Percentiles rank a stretch among this genome's conserved stretches.
Conservation (phyloP, 2,797 vertebrate genomes). For the Argentina silus region DNA sequence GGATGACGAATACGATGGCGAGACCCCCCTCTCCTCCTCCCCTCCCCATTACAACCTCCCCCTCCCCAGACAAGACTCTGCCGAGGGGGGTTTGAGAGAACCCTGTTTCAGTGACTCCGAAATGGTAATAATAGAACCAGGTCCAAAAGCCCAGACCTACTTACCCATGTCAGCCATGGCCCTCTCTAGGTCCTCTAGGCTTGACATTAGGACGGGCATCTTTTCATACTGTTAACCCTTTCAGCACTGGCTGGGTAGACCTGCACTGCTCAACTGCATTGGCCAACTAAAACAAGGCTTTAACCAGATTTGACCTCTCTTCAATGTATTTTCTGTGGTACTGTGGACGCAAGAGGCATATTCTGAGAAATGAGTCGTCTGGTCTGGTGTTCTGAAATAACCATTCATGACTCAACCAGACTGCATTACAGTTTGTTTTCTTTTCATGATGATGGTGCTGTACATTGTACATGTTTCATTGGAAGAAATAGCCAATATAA, state of each 20-base stretch:
- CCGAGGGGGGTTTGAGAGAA: constrained; percentile 81
- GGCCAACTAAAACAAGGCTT: constrained; percentile 67
- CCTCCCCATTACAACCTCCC: constrained; percentile 82
- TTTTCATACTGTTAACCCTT: constrained; percentile 80
- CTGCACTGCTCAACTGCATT: constrained; percentile 60
- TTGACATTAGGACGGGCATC: constrained; percentile 42
- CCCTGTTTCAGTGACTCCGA: constrained; percentile 99
- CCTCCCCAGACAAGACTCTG: constrained; percentile 79
- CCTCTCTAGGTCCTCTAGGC: constrained; percentile 59
- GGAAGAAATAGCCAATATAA: too few relatives aligned
- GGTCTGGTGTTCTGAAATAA: neutral
- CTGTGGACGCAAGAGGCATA: constrained; percentile 36
- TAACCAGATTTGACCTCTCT: constrained; percentile 26
- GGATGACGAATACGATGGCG: constrained; percentile 89
- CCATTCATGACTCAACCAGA: neutral
- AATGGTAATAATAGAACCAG: constrained; percentile 88
- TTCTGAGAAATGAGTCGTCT: constrained; percentile 1
- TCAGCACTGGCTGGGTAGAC: constrained; percentile 58
- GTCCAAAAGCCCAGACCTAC: neutral
- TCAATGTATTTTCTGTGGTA: constrained; percentile 14
- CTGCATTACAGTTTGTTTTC: neutral
- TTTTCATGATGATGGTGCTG: too few relatives aligned
- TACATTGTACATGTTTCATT: too few relatives aligned
- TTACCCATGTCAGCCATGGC: constrained; percentile 29
- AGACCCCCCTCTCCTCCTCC: constrained; percentile 77